Percentiles rank a stretch among this genome's conserved stretches.
These are phyloP conservation scores for Cynopterus brachyotis DNA, from an alignment of 2,113 vertebrate genomes.

Conservation along the genomic window DNA sequence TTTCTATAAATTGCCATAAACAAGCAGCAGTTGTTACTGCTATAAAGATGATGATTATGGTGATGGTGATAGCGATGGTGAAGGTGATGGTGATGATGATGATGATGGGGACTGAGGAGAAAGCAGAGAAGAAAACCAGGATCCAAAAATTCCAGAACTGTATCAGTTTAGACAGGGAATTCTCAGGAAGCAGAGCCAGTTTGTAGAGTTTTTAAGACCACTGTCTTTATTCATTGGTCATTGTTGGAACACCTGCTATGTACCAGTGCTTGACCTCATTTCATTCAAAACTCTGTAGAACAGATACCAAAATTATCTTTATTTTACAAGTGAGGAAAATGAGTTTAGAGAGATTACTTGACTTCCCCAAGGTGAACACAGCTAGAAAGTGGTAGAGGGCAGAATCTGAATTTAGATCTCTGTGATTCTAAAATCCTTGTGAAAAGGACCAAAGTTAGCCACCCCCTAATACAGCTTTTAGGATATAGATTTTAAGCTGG, in stretches of 20 bases:
- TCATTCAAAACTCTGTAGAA: slow-evolving; percentile 21
- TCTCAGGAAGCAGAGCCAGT: not conserved
- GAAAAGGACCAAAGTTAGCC: not conserved
- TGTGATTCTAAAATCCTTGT: not conserved
- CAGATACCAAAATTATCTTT: not conserved
- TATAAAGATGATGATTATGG: not conserved
- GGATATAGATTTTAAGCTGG: not conserved
- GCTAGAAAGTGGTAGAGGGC: not conserved
- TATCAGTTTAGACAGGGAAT: not conserved
- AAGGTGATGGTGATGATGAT: not conserved
- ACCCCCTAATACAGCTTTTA: not conserved
- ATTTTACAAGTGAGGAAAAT: not conserved
- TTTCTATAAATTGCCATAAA: not conserved
- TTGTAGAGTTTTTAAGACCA: not conserved
- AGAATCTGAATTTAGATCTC: slow-evolving; percentile 15
- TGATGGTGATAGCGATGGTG: not conserved
- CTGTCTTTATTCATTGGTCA: not conserved
- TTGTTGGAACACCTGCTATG: not conserved
- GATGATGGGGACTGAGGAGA: not conserved
- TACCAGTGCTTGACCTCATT: not conserved
- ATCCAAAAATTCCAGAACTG: not conserved
- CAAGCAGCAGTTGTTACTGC: not conserved
- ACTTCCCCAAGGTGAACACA: not conserved
- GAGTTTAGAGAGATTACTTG: not conserved
- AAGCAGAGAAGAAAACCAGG: not conserved